phyloP scores from a whole-genome alignment of 2,113 vertebrate species.

The Equus quagga region DNA sequence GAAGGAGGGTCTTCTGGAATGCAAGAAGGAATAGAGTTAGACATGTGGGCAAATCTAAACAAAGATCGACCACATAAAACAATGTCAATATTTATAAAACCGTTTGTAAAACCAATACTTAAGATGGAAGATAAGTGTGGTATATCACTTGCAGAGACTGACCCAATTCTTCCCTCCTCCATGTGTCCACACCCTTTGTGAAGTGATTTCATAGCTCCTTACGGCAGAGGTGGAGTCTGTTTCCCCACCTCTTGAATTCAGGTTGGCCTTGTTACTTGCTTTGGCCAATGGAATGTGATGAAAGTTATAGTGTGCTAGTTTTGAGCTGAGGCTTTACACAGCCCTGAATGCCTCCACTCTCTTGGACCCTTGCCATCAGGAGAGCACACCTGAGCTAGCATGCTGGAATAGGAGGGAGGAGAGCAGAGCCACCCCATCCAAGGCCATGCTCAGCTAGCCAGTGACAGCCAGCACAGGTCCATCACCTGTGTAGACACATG shows the following conservation, averaged over 20 bases:
- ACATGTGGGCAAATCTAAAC: background rate
- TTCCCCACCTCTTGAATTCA: background rate
- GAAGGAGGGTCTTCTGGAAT: background rate
- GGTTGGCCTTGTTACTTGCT: background rate
- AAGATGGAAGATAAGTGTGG: background rate
- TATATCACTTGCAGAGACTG: background rate
- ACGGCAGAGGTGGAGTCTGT: too few relatives aligned
- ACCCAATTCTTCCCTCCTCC: background rate
- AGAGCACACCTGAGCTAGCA: background rate
- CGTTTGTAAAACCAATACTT: background rate
- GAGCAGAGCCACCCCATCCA: too few relatives aligned
- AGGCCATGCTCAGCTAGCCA: background rate
- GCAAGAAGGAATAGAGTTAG: background rate
- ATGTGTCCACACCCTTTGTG: background rate
- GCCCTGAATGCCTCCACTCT: background rate
- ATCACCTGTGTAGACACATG: background rate
- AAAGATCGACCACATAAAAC: background rate
- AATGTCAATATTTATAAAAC: background rate
- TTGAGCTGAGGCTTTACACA: background rate
- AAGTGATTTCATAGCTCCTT: background rate
- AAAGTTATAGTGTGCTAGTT: background rate
- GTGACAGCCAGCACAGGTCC: background rate
- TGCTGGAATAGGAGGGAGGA: background rate
- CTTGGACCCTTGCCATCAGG: background rate
- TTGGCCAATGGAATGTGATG: background rate